Evolutionary conservation across 2,888 invertebrate species (phyloP), one percentile per base, ranked within the genome.

Genomic region (Drosophila monieri): DNA sequence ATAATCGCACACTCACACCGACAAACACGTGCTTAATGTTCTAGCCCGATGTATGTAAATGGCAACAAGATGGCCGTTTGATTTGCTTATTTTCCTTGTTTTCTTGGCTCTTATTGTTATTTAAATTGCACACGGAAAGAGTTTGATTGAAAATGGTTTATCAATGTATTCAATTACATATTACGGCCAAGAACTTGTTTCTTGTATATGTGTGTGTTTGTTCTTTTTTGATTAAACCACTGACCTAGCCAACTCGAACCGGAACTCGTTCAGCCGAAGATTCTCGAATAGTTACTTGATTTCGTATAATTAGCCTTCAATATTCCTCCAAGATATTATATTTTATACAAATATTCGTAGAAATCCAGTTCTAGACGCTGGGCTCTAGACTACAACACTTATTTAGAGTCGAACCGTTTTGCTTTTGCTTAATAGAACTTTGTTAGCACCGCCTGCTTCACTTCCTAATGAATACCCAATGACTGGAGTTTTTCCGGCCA

Each of bases 101-200:
- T 52, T 65, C 53, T 51, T 43, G 44, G 23, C 15, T 58, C 70
- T 52, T 68, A 81, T 88, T 88, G 86, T 85, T 83, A 83, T 83
- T 83, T 74, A 88, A 83, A 83, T 86, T 83, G 88, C 80, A 83
- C 56, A 56, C 83, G 83, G 86, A 83, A 83, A 77, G 60, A 56
- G 66, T 76, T 77, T 61, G 62, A 77, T 49, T 30, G 59, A 39
- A 43, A 60, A 46, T 59, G 41, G 23, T 18, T 39, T 39, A 69
- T 43, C 69, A 30, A 66, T 44, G 41, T 66, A 69, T 69, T 68
- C 58, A 69, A 66, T 66, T 69, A 66, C 66, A 57, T 41, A 15
- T 41, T n/a, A n/a, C 14, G 25, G 30, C 9, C n/a, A 23, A 21
- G 35, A 66, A 66, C 66, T 37, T 25, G 66, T 66, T 61, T 61